phyloP scores from a whole-genome alignment of 2,113 vertebrate genomes.

The Zootoca vivipara region DNA sequence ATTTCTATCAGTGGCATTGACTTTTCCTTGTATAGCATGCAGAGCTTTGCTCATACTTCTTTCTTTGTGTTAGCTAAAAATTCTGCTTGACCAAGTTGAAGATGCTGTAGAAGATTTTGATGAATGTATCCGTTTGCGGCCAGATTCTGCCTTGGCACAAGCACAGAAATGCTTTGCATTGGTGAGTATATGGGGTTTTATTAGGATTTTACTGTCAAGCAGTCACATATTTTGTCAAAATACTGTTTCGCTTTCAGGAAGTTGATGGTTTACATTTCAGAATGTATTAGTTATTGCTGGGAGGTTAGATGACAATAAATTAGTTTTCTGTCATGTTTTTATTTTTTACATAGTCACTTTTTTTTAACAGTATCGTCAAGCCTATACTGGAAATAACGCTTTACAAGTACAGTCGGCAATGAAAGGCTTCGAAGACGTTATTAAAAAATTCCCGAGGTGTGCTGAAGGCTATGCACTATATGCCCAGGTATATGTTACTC shows the following conservation, averaged over 20 bases:
- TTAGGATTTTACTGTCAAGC: not conserved
- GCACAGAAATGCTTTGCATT: slow-evolving; percentile 98
- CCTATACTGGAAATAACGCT: slow-evolving; percentile 95
- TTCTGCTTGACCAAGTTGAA: slow-evolving; percentile 96
- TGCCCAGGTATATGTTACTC: slow-evolving; percentile 86
- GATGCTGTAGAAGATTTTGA: slow-evolving; percentile 98
- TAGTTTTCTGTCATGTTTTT: not conserved
- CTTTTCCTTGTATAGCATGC: slow-evolving; percentile 38
- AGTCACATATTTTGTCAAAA: not conserved
- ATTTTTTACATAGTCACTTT: not conserved
- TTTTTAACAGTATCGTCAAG: slow-evolving; percentile 90
- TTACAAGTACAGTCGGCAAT: slow-evolving; percentile 94
- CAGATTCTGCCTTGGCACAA: slow-evolving; percentile 96
- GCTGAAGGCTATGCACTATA: slow-evolving; percentile 97
- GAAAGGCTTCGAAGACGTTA: slow-evolving; percentile 96
- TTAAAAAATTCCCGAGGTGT: slow-evolving; percentile 92
- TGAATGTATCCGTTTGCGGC: slow-evolving; percentile 93
- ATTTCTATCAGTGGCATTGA: not conserved
- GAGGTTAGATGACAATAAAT: not conserved
- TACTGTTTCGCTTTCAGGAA: not conserved
- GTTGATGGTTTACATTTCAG: not conserved
- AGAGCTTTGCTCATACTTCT: slow-evolving; percentile 49
- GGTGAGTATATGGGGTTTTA: slow-evolving; percentile 75
- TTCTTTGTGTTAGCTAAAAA: slow-evolving; percentile 87
- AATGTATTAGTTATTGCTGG: not conserved